Base-by-base conservation (phyloP, 1,140 invertebrate genomes). In the Caenorhabditis briggsae region DNA sequence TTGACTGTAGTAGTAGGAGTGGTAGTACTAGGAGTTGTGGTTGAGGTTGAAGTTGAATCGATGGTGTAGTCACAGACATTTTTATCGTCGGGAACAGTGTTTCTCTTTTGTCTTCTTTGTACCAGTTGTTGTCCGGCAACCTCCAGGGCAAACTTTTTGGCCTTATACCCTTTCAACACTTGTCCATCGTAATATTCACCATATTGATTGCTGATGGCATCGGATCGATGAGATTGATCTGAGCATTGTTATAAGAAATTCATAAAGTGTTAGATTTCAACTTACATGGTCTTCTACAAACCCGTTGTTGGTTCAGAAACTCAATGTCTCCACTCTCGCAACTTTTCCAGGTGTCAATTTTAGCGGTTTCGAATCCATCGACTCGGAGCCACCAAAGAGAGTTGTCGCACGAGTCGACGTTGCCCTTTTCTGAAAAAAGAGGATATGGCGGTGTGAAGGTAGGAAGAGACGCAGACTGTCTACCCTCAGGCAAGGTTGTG, bases 321-420 rank as follows among this genome's bases (percentile, higher is more conserved):
- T 78, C 46, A 9, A 48, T 78, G 1, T 78, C 70, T 78, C 70
- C 70, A 41, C 70, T 78, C 46, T 78, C 46, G 9, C 18, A 11
- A 11, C 7, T n/a, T 78, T 5, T 41, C 70, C 46, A 12, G 50
- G 70, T 46, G 50, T 50, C 70, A 46, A 33, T 33, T 3, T 33
- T 33, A 33, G 33, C 33, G n/a, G 50, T 53, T 23, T 78, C 70
- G 12, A 53, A 53, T n/a, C 46, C 70, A 5, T 46, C 70, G 46
- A 50, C 70, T 78, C 53, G 70, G n/a, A 78, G 70, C 70, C 70
- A 78, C 70, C 70, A 78, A 8, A 78, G 33, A 41, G 46, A 50
- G 43, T 46, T 46, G 18, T 78, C 70, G 33, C 70, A 78, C 53
- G 46, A 0, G 11, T 78, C 70, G 46, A 78, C 7, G 3, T 46